These are phyloP conservation scores for Isurus oxyrinchus DNA, from an alignment of 2,113 vertebrate genomes.

Conservation along the genomic window DNA sequence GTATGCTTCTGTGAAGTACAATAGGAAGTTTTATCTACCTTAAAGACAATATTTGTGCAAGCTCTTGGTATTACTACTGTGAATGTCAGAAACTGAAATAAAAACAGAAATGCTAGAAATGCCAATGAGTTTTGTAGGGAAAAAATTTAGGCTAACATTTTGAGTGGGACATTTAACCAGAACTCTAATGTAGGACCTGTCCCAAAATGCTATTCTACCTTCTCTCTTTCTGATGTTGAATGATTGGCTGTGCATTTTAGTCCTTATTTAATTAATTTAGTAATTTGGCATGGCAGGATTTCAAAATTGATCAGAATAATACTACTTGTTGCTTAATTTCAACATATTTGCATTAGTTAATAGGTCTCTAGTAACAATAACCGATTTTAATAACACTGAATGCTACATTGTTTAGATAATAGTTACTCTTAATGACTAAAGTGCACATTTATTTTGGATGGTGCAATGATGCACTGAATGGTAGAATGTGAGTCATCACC, in stretches of 20 bases:
- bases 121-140: neutral
- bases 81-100: too few species aligned
- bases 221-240: neutral
- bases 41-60: too few species aligned
- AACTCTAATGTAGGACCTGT: neutral
- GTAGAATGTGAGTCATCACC: neutral
- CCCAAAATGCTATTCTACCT: too few species aligned
- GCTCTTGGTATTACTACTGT: too few species aligned
- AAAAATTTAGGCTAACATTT: neutral
- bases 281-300: neutral
- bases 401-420: neutral
- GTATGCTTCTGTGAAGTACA: too few species aligned
- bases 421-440: neutral
- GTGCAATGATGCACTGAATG: neutral
- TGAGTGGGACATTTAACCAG: neutral
- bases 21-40: too few species aligned
- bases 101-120: too few species aligned
- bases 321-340: neutral
- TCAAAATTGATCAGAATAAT: neutral
- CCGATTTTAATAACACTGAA: neutral
- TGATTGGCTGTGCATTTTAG: neutral
- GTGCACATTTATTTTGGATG: neutral
- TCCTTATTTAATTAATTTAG: neutral
- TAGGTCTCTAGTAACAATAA: neutral
- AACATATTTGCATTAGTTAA: neutral